Conservation (phyloP, 1,140 invertebrate species). For the Aphidius ervi region DNA sequence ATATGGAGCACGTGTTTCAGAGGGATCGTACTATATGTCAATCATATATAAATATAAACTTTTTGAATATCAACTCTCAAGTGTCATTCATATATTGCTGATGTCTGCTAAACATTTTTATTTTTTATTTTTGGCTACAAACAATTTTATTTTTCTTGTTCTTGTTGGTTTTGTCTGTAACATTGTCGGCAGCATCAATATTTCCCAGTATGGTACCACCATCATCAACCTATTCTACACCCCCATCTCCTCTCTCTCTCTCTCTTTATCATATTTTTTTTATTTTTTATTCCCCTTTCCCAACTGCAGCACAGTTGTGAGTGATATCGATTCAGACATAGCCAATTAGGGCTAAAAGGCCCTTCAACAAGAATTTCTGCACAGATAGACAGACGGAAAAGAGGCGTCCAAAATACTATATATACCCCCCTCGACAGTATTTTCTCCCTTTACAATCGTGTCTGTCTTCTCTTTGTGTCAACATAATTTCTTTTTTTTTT, state of each 20-base stretch:
- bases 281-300: constrained; percentile 4
- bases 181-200: constrained; percentile 19
- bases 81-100: no score
- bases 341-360: constrained; percentile 52
- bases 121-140: background rate
- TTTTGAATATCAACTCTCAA: no score
- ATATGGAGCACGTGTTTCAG: no score
- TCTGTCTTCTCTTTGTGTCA: background rate
- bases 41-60: no score
- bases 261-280: background rate
- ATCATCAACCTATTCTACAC: no score
- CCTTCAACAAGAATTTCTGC: constrained; percentile 42
- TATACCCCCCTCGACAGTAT: constrained; percentile 2
- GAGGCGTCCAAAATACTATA: constrained; percentile 20
- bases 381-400: constrained; percentile 23
- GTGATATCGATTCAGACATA: constrained; percentile 47
- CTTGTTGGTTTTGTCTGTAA: no score
- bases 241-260: no score
- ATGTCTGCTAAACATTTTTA: background rate
- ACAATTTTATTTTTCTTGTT: no score
- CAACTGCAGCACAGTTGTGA: constrained; percentile 30
- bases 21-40: no score
- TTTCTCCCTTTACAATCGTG: background rate
- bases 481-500: constrained; percentile 2
- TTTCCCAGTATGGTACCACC: background rate